Conservation (phyloP, 2,888 invertebrate genomes). For the Fragum fragum region DNA sequence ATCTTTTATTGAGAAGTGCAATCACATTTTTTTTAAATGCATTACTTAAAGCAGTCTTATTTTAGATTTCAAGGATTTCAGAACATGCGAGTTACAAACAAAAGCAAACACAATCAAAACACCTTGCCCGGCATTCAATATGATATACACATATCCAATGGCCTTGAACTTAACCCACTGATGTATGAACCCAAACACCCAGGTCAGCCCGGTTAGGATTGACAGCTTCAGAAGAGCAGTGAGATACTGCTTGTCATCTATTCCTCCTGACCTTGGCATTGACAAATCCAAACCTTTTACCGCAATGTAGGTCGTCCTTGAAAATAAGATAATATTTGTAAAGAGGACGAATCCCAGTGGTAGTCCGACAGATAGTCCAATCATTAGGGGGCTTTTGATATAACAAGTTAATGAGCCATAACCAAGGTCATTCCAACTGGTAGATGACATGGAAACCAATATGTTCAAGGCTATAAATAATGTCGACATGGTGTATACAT, state of each 20-base stretch:
- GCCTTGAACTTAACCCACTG: constrained; percentile 19
- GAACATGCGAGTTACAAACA: neutral
- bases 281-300: constrained; percentile 16
- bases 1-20: too few relatives aligned
- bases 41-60: too few relatives aligned
- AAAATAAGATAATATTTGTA: neutral
- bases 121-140: constrained; percentile 2
- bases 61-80: neutral
- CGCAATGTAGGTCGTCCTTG: neutral
- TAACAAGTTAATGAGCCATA: constrained; percentile 11
- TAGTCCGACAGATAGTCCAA: constrained; percentile 6
- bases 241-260: constrained; percentile 8
- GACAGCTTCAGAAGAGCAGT: constrained; percentile 9
- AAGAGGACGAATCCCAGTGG: neutral
- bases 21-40: too few relatives aligned
- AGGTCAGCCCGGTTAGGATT: constrained; percentile 3
- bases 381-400: constrained; percentile 3
- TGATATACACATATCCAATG: constrained; percentile 15
- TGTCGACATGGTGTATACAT: neutral
- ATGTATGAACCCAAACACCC: constrained; percentile 9
- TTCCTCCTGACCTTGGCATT: constrained; percentile 14
- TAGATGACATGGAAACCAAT: constrained; percentile 16
- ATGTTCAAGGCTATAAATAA: constrained; percentile 2
- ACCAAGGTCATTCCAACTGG: constrained; percentile 5
- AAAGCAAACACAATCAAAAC: constrained; percentile 9